These are phyloP conservation scores for Microctonus aethiopoides DNA, from an alignment of 2,888 invertebrate species.

Conservation along the genomic window DNA sequence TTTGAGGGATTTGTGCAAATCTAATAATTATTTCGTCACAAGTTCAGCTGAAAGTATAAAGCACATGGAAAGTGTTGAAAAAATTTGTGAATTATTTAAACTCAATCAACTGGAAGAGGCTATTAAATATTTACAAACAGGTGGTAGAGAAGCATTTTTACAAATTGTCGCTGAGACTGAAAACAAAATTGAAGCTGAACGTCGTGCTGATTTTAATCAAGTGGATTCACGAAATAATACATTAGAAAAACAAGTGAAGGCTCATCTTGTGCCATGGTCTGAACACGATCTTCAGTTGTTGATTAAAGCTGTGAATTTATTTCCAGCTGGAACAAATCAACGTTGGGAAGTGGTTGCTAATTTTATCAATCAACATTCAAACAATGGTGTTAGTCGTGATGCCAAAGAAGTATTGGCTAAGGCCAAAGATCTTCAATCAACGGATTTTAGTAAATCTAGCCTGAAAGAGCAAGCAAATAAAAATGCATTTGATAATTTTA, in stretches of 20 bases:
- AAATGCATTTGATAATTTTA: slow-evolving; percentile 91
- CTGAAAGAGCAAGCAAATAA: slow-evolving; percentile 91
- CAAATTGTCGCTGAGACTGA: slow-evolving; percentile 79
- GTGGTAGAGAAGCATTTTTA: slow-evolving; percentile 76
- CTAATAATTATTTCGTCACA: slow-evolving; percentile 81
- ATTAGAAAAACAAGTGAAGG: slow-evolving; percentile 57
- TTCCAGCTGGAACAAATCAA: slow-evolving; percentile 96
- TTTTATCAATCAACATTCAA: slow-evolving; percentile 88
- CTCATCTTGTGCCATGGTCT: slow-evolving; percentile 76
- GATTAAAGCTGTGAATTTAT: slow-evolving; percentile 97
- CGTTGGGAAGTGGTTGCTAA: slow-evolving; percentile 93
- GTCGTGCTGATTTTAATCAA: slow-evolving; percentile 68
- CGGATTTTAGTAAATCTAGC: slow-evolving; percentile 85
- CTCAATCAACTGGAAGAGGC: slow-evolving; percentile 80
- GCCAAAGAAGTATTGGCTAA: slow-evolving; percentile 95
- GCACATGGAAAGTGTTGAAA: slow-evolving; percentile 93
- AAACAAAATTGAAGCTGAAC: slow-evolving; percentile 81
- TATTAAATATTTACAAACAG: slow-evolving; percentile 76
- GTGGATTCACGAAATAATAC: slow-evolving; percentile 25
- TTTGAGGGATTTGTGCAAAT: slow-evolving; percentile 82
- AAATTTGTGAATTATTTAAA: slow-evolving; percentile 85
- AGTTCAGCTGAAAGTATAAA: slow-evolving; percentile 79
- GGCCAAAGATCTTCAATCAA: slow-evolving; percentile 93
- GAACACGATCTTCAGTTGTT: slow-evolving; percentile 87
- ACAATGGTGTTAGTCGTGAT: slow-evolving; percentile 73